These are phyloP conservation scores for Scomber scombrus DNA, from an alignment of 2,113 vertebrate species.

Conservation along the genomic window DNA sequence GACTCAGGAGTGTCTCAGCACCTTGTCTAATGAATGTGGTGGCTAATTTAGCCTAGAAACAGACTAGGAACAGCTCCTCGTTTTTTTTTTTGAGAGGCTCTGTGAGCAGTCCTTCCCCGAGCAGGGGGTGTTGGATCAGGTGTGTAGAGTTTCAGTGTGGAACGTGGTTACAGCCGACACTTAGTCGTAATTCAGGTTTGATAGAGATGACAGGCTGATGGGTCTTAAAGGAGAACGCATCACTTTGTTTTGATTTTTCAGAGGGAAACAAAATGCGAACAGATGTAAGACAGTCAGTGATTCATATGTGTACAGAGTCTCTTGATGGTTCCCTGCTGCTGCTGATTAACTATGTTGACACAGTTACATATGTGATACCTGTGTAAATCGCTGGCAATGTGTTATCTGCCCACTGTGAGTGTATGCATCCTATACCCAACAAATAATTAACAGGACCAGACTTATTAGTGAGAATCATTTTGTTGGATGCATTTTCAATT, in stretches of 20 bases:
- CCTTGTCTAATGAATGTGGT: conserved; percentile 3
- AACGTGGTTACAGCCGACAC: conserved; percentile 47
- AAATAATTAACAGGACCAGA: too few species aligned
- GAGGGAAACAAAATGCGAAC: not conserved
- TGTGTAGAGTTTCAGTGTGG: not conserved
- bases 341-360: conserved; percentile 2
- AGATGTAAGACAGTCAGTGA: conserved; percentile 16
- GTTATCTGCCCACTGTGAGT: too few species aligned
- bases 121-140: not conserved
- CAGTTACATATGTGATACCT: not conserved
- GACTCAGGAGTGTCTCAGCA: conserved; percentile 29
- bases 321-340: not conserved
- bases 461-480: too few species aligned
- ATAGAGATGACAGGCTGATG: conserved; percentile 23
- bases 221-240: conserved; percentile 1
- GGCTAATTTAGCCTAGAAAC: conserved; percentile 26
- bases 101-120: conserved; percentile 12
- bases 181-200: conserved; percentile 51
- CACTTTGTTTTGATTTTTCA: conserved; percentile 29
- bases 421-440: too few species aligned
- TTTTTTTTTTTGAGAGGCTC: not conserved
- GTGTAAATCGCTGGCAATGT: not conserved
- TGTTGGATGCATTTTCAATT: too few species aligned
- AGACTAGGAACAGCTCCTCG: not conserved
- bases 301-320: not conserved